These are phyloP conservation scores for Oeneis ivallda DNA, from an alignment of 2,888 invertebrate genomes.

Conservation along the genomic window DNA sequence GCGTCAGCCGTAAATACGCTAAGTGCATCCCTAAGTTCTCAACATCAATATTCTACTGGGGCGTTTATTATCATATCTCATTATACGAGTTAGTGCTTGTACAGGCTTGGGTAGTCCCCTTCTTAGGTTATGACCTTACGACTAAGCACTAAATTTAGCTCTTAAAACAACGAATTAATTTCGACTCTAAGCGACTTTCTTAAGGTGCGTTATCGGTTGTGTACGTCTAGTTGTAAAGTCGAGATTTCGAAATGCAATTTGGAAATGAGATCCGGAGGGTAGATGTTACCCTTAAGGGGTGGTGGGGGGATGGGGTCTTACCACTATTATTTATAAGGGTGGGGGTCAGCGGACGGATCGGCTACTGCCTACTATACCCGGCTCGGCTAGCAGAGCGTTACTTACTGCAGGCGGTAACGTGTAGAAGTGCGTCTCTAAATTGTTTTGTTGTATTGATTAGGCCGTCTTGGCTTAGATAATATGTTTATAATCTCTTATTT, in stretches of 20 bases:
- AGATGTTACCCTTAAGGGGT: constrained; percentile 70
- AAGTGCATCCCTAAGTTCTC: constrained; percentile 75
- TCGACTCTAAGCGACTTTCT: constrained; percentile 47
- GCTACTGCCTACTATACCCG: constrained; percentile 43
- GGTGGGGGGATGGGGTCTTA: constrained; percentile 68
- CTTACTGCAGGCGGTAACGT: constrained; percentile 60
- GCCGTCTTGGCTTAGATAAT: constrained; percentile 1
- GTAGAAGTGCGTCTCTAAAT: constrained; percentile 63
- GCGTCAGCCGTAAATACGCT: constrained; percentile 62
- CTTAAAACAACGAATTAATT: constrained; percentile 45
- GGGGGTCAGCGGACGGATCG: constrained; percentile 75
- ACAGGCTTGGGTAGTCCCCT: constrained; percentile 63
- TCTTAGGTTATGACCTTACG: constrained; percentile 73
- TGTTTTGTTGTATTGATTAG: constrained; percentile 57
- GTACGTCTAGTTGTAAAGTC: constrained; percentile 62
- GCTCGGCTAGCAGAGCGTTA: constrained; percentile 51
- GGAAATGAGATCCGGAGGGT: constrained; percentile 79
- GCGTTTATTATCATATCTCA: constrained; percentile 82
- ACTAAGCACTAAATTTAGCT: constrained; percentile 61
- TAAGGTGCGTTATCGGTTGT: constrained; percentile 48
- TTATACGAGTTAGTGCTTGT: constrained; percentile 81
- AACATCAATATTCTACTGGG: constrained; percentile 79
- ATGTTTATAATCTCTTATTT: too few relatives aligned
- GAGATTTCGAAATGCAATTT: constrained; percentile 80
- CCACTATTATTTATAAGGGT: constrained; percentile 82